These are phyloP conservation scores for Ceyx cyanopectus DNA, from an alignment of 2,113 vertebrate genomes.

Conservation along the genomic window DNA sequence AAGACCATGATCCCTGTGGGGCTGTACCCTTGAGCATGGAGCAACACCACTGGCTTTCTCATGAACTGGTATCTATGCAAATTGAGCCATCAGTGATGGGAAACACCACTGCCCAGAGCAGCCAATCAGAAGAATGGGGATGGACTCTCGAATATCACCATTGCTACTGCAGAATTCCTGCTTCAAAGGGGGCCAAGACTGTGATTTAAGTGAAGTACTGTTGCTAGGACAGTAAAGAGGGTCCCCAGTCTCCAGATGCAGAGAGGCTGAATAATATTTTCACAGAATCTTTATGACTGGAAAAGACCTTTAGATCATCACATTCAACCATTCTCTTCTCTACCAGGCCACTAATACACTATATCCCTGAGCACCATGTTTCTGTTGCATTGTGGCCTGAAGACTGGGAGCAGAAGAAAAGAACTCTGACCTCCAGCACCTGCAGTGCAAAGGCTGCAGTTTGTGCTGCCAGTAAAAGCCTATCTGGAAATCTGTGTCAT, in stretches of 20 bases:
- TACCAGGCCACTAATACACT: too few relatives aligned
- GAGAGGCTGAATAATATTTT: not conserved
- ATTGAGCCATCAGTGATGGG: not conserved
- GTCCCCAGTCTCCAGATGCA: not conserved
- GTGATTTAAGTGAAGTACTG: not conserved
- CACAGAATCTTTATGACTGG: too few relatives aligned
- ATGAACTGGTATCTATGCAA: not conserved
- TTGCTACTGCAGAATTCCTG: fast-evolving
- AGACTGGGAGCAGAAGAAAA: not conserved
- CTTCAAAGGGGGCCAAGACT: not conserved
- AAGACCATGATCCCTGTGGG: not conserved
- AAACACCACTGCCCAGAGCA: not conserved
- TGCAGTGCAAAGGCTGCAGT: not conserved
- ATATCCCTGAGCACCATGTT: not conserved
- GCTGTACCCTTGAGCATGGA: fast-evolving
- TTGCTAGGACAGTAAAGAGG: not conserved
- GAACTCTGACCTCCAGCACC: not conserved
- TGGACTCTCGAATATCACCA: fast-evolving
- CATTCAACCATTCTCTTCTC: too few relatives aligned
- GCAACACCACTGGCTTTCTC: not conserved
- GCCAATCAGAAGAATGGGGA: not conserved
- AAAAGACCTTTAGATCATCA: too few relatives aligned
- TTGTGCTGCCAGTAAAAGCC: not conserved
- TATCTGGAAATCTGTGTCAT: not conserved
- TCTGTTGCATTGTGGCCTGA: not conserved